A percentile compares a stretch with the other conserved stretches of the same genome.
phyloP scores from a whole-genome alignment of 2,797 vertebrate species.

The Paguma larvata region DNA sequence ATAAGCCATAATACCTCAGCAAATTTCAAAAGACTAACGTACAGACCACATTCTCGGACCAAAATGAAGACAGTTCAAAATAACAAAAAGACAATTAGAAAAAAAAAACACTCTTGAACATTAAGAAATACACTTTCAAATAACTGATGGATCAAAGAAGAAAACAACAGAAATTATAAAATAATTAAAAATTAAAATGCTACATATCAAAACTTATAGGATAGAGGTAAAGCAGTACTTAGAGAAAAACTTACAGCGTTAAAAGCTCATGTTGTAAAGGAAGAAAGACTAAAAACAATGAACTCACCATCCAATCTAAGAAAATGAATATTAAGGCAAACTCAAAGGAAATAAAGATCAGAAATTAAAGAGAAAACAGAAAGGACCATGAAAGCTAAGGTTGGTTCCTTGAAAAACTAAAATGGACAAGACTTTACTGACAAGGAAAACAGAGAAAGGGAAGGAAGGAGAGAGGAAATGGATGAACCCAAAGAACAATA shows the following conservation, averaged over 20 bases:
- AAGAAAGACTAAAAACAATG: slow-evolving; percentile 28
- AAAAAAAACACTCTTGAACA: neutral
- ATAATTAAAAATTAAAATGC: slow-evolving; percentile 25
- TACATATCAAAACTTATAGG: neutral
- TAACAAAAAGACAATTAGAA: neutral
- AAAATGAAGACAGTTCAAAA: slow-evolving; percentile 19
- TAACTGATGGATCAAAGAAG: slow-evolving; percentile 33
- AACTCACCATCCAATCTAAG: slow-evolving; percentile 20
- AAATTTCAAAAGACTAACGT: neutral
- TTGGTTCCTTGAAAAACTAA: slow-evolving; percentile 30
- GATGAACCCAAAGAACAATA: neutral
- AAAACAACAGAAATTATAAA: neutral
- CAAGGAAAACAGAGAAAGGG: neutral
- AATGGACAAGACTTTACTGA: neutral
- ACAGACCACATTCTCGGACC: neutral
- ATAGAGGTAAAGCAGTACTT: slow-evolving; percentile 39
- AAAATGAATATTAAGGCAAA: slow-evolving; percentile 13
- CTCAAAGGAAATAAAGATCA: slow-evolving; percentile 39
- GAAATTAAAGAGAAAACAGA: slow-evolving; percentile 6
- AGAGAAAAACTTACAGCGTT: neutral
- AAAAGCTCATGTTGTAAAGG: slow-evolving; percentile 9
- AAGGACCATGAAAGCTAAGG: slow-evolving; percentile 5
- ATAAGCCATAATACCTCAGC: slow-evolving; percentile 22
- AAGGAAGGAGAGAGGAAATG: neutral
- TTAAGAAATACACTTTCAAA: slow-evolving; percentile 43